Evolutionary conservation across 2,113 vertebrate genomes (phyloP).

Genomic region (Triplophysa dalaica): DNA sequence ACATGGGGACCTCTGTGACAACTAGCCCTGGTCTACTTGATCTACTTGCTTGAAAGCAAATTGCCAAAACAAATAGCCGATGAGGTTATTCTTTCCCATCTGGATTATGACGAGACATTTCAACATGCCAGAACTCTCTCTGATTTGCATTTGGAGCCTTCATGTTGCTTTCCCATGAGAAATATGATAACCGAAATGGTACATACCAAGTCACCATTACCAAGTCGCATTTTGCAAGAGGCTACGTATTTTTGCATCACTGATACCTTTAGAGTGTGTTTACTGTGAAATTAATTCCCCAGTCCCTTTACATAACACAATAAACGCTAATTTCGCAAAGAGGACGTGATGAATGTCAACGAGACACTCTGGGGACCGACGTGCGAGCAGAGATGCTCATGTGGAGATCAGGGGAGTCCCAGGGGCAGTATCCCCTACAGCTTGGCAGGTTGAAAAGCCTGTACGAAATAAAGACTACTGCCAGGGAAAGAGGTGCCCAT

Average conservation of each 20-base stretch:
- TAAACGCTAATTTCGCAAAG: slow-evolving; percentile 30
- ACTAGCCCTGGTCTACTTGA: too few relatives aligned
- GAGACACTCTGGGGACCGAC: slow-evolving; percentile 7
- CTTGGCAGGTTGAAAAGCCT: slow-evolving; percentile 43
- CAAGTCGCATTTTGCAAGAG: neutral
- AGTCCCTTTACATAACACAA: slow-evolving; percentile 20
- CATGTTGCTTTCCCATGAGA: too few relatives aligned
- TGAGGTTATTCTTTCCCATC: too few relatives aligned
- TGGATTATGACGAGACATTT: too few relatives aligned
- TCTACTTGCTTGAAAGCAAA: too few relatives aligned
- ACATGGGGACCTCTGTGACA: too few relatives aligned
- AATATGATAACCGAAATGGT: neutral
- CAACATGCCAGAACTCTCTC: too few relatives aligned
- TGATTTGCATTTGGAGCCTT: too few relatives aligned
- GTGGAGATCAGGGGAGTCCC: slow-evolving; percentile 17
- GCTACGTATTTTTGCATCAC: slow-evolving; percentile 48
- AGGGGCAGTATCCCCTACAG: slow-evolving; percentile 33
- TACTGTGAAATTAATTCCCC: slow-evolving; percentile 4
- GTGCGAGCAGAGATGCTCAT: slow-evolving; percentile 2
- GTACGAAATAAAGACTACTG: slow-evolving; percentile 45
- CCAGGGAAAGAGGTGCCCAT: slow-evolving; percentile 14
- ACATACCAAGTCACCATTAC: neutral
- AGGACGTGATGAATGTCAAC: slow-evolving; percentile 27
- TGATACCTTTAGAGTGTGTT: neutral
- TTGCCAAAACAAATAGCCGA: too few relatives aligned